Evolutionary conservation across 2,797 vertebrate species (phyloP).

Genomic region (Acanthurus lineatus): DNA sequence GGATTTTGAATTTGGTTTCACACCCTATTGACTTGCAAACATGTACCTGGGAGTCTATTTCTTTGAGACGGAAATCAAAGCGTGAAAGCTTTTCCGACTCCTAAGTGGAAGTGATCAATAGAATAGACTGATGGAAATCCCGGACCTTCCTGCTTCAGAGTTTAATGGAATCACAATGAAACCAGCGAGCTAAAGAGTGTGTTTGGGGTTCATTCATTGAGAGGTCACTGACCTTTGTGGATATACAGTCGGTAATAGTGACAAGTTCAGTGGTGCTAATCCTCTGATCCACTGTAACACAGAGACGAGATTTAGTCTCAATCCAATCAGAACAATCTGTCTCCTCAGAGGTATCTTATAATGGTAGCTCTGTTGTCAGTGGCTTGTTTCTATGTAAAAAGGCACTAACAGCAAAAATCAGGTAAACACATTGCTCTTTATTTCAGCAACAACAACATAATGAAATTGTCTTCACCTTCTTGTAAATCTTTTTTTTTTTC

Average conservation of each 20-base stretch:
- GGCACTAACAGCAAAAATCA: slow-evolving; percentile 46
- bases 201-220: slow-evolving; percentile 4
- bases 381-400: slow-evolving; percentile 21
- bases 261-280: slow-evolving; percentile 24
- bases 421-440: slow-evolving; percentile 86
- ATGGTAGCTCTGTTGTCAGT: not conserved
- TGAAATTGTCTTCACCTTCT: slow-evolving; percentile 71
- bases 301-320: slow-evolving; percentile 44
- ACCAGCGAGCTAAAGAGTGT: slow-evolving; percentile 1
- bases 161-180: slow-evolving; percentile 19
- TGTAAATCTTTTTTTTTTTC: slow-evolving; percentile 51
- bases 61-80: slow-evolving; percentile 3
- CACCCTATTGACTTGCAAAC: slow-evolving; percentile 31
- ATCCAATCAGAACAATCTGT: slow-evolving; percentile 39
- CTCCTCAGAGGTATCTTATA: slow-evolving; percentile 1
- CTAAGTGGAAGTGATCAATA: slow-evolving; percentile 33
- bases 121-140: slow-evolving; percentile 3
- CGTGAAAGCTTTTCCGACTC: slow-evolving; percentile 42
- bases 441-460: slow-evolving; percentile 82
- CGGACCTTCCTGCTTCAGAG: not conserved
- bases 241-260: slow-evolving; percentile 3
- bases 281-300: slow-evolving; percentile 33
- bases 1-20: slow-evolving; percentile 27
- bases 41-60: slow-evolving; percentile 6
- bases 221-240: slow-evolving; percentile 31